These are phyloP conservation scores for Patella pellucida DNA, from an alignment of 2,888 invertebrate genomes.

Conservation along the genomic window DNA sequence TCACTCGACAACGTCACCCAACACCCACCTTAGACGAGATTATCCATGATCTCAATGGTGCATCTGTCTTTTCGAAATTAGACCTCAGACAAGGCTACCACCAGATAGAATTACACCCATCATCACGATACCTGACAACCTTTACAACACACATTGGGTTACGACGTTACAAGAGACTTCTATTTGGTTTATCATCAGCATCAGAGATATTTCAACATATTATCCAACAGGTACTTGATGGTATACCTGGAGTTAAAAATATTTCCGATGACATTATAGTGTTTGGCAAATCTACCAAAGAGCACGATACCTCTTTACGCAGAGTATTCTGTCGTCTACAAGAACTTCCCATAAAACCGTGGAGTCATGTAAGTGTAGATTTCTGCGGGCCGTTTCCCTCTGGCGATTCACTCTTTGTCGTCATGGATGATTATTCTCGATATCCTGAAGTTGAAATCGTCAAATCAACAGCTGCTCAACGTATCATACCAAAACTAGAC, in stretches of 20 bases:
- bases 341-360: slow-evolving; percentile 30
- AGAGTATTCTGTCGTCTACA: slow-evolving; percentile 37
- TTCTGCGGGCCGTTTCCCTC: slow-evolving; percentile 31
- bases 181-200: slow-evolving; percentile 62
- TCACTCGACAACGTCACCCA: too few species aligned
- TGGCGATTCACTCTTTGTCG: slow-evolving; percentile 34
- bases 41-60: too few species aligned
- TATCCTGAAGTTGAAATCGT: slow-evolving; percentile 37
- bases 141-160: too few species aligned
- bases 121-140: too few species aligned
- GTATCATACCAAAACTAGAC: slow-evolving; percentile 32
- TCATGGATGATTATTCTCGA: slow-evolving; percentile 38
- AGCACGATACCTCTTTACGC: slow-evolving; percentile 57
- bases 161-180: slow-evolving; percentile 17
- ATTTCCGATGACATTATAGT: slow-evolving; percentile 69
- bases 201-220: slow-evolving; percentile 71
- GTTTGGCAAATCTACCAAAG: slow-evolving; percentile 47
- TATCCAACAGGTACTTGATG: slow-evolving; percentile 61
- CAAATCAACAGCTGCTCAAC: slow-evolving; percentile 21
- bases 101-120: too few species aligned
- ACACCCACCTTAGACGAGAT: too few species aligned
- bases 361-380: slow-evolving; percentile 30
- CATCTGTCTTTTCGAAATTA: too few species aligned
- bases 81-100: too few species aligned
- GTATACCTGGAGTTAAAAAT: slow-evolving; percentile 63